Base-by-base conservation (phyloP, 2,113 vertebrate genomes). In the Perognathus longimembris region DNA sequence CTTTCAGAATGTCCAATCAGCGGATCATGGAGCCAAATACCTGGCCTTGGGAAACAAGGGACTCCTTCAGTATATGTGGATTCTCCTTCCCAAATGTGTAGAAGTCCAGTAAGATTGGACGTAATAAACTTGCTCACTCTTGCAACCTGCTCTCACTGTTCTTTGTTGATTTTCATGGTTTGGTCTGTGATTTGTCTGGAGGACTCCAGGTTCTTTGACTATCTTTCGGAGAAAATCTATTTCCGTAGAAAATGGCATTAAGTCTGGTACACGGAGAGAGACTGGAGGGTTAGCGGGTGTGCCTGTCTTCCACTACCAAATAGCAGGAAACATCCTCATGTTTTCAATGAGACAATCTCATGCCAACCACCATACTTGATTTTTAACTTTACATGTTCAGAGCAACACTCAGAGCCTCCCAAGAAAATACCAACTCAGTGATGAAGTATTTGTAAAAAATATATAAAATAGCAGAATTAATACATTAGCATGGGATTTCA, bases 71-170 rank as follows among this genome's bases (percentile, higher is more conserved):
- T 10, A 18, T 21, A 88, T 54, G 50, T 54, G 15, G 61, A 45
- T 61, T 81, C 7, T 61, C 78, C 7, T 67, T 61, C 6, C 0
- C 54, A 71, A 57, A 34, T 40, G 9, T 50, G 22, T 59, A 15
- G 18, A 8, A n/a, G 4, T 74, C 38, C 40, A 74, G 3, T 26
- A 88, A 32, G 70, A 40, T 28, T 45, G 64, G 50, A 79, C 28
- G 11, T 64, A 97, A 95, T 93, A 94, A 97, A 95, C 11, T 24
- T 10, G 54, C 71, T 73, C 32, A 36, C 22, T 71, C 6, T 40
- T 67, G 26, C 40, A 40, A n/a, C 71, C 71, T 32, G 9, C 2
- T 81, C 11, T 64, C 28, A 12, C 5, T 26, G 6, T 66, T 70
- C 1, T 89, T 93, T 57, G 54, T 50, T 92, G 12, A 28, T 71